Conservation (phyloP, 2,888 invertebrate species). For the Stenurella melanura region DNA sequence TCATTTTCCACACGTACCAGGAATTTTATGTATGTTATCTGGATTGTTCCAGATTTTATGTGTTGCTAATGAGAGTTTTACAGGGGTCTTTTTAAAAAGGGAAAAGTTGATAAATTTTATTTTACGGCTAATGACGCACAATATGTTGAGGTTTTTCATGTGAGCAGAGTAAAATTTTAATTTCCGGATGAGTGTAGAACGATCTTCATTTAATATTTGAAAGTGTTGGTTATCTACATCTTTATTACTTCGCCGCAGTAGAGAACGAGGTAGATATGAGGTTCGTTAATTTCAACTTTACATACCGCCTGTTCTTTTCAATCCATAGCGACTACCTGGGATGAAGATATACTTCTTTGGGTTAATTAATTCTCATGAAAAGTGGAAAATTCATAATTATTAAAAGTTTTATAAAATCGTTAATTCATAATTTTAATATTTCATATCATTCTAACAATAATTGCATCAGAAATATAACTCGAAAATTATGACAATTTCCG, state of each 20-base stretch:
- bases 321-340: no score
- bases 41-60: slow-evolving; percentile 11
- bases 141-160: slow-evolving; percentile 12
- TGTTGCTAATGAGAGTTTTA: slow-evolving; percentile 52
- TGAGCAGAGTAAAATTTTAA: slow-evolving; percentile 22
- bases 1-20: neutral
- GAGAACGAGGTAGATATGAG: slow-evolving; percentile 5
- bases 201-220: slow-evolving; percentile 10
- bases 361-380: no score
- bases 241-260: slow-evolving; percentile 5
- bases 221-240: slow-evolving; percentile 11
- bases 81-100: slow-evolving; percentile 35
- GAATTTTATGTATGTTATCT: neutral
- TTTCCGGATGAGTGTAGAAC: slow-evolving; percentile 10
- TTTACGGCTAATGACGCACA: slow-evolving; percentile 15
- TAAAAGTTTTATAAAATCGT: no score
- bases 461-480: no score
- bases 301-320: neutral
- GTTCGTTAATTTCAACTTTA: neutral
- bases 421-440: no score
- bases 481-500: no score
- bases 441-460: no score
- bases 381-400: no score
- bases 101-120: slow-evolving; percentile 22
- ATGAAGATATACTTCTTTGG: no score